A percentile compares a stretch with the other conserved stretches of the same genome.
These are phyloP conservation scores for Aeoliscus strigatus DNA, from an alignment of 2,797 vertebrate species.

Conservation along the genomic window DNA sequence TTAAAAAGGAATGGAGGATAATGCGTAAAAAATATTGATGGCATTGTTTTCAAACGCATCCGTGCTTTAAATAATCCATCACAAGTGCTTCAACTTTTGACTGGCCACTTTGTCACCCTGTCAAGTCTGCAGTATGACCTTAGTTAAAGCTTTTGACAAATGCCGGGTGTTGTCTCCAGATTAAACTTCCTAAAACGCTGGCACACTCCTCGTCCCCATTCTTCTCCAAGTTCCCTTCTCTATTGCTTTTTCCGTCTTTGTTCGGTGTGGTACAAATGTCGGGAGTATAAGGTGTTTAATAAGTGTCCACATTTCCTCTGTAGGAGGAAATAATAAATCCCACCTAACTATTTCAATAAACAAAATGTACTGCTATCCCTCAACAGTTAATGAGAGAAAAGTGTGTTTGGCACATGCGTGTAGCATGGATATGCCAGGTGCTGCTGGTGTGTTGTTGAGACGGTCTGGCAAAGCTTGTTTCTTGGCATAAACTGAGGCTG, in stretches of 20 bases:
- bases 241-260: conserved; percentile 53
- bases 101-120: conserved; percentile 35
- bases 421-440: conserved; percentile 61
- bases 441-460: conserved; percentile 59
- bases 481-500: conserved; percentile 48
- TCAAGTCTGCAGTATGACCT: conserved; percentile 57
- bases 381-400: conserved; percentile 63
- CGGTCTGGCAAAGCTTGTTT: conserved; percentile 45
- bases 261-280: conserved; percentile 39
- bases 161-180: conserved; percentile 56
- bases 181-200: conserved; percentile 49
- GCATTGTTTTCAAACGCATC: too few relatives aligned
- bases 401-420: conserved; percentile 64
- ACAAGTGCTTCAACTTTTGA: too few relatives aligned
- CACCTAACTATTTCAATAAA: conserved; percentile 65
- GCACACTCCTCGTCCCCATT: conserved; percentile 49
- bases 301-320: conserved; percentile 67
- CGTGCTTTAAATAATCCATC: too few relatives aligned
- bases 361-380: conserved; percentile 64
- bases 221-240: conserved; percentile 55
- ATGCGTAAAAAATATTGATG: too few relatives aligned
- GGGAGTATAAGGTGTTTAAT: conserved; percentile 63
- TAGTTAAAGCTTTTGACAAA: conserved; percentile 40
- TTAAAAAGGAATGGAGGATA: too few relatives aligned
- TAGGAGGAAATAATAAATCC: conserved; percentile 69